phyloP scores from a whole-genome alignment of 1,140 invertebrate species.

The Penaeus japonicus region DNA sequence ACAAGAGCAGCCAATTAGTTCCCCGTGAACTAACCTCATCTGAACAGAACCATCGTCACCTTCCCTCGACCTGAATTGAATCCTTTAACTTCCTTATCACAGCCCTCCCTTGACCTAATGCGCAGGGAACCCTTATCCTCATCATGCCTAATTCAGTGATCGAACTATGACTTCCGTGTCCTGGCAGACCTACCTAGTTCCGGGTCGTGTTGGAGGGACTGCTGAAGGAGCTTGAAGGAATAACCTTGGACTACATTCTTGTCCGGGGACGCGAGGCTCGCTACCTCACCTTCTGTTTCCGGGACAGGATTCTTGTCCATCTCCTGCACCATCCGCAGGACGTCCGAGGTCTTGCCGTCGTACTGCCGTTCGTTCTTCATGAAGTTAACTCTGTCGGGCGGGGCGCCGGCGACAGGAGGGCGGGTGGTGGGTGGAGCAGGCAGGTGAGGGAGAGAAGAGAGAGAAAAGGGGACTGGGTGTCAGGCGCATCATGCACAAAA shows the following conservation, averaged over 20 bases:
- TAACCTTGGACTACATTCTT: constrained; percentile 61
- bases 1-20: no score
- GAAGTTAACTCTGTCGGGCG: constrained; percentile 82
- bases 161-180: background rate
- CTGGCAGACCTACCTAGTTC: constrained; percentile 21
- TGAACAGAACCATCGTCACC: no score
- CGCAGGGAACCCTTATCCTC: no score
- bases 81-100: no score
- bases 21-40: no score
- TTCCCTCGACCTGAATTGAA: no score
- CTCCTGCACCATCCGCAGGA: constrained; percentile 91
- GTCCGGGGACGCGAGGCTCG: constrained; percentile 47
- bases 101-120: no score
- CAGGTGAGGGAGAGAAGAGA: constrained; percentile 36
- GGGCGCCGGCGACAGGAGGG: constrained; percentile 36
- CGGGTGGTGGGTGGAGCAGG: constrained; percentile 33
- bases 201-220: constrained; percentile 63
- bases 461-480: constrained; percentile 18
- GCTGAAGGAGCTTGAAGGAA: constrained; percentile 64
- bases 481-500: constrained; percentile 41
- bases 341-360: constrained; percentile 85
- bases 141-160: no score
- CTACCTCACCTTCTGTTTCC: constrained; percentile 53
- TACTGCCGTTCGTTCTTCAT: constrained; percentile 93
- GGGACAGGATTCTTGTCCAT: constrained; percentile 81